Conservation (phyloP, 2,888 invertebrate species). For the Platycnemis pennipes region DNA sequence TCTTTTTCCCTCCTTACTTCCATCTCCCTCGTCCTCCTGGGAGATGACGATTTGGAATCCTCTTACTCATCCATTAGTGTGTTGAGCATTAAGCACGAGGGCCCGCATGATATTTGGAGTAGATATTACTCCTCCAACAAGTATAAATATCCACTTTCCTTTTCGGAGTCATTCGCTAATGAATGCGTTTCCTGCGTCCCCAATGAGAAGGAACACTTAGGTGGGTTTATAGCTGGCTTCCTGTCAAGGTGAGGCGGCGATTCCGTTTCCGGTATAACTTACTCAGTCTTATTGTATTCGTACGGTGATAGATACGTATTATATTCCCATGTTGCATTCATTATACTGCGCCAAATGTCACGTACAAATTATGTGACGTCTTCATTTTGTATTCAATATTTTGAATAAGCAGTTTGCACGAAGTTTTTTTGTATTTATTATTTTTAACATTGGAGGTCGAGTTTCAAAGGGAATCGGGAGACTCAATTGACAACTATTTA, state of each 20-base stretch:
- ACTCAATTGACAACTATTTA: too few species aligned
- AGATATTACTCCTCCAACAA: neutral
- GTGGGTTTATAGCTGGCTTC: neutral
- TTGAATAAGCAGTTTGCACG: too few species aligned
- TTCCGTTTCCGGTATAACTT: too few species aligned
- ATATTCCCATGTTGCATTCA: too few species aligned
- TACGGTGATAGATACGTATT: too few species aligned
- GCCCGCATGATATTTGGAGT: neutral
- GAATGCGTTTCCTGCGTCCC: neutral
- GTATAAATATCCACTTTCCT: neutral
- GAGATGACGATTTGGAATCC: slow-evolving; percentile 11
- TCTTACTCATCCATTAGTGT: neutral
- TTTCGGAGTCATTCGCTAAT: neutral
- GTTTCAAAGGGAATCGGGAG: too few species aligned
- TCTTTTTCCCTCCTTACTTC: neutral
- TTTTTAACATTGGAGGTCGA: too few species aligned
- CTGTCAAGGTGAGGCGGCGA: neutral
- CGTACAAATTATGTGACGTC: too few species aligned
- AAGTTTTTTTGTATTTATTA: too few species aligned
- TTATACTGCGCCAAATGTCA: too few species aligned
- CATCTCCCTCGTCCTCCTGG: neutral
- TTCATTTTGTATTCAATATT: too few species aligned
- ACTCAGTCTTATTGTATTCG: too few species aligned
- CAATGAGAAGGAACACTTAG: neutral
- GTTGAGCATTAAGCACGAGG: neutral